Evolutionary conservation across 1,140 invertebrate genomes (phyloP).

Genomic region (Ptiloglossa arizonensis): DNA sequence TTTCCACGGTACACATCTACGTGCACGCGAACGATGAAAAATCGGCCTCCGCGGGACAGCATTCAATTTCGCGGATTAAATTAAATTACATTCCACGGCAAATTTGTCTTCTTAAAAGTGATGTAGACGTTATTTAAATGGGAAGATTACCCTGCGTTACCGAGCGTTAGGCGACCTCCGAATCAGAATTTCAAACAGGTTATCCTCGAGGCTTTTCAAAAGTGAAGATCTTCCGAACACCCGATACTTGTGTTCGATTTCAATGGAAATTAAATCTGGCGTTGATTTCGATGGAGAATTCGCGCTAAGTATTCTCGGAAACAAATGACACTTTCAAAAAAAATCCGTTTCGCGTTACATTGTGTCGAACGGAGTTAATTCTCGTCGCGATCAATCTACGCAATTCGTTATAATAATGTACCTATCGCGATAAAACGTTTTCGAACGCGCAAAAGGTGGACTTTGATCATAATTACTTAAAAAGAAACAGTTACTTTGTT

Average conservation of each 20-base stretch:
- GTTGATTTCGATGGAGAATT: conserved; percentile 13
- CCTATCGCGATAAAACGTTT: no score
- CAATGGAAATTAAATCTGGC: conserved; percentile 34
- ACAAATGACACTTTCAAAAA: not conserved
- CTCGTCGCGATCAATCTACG: not conserved
- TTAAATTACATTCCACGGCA: conserved; percentile 1
- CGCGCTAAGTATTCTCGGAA: not conserved
- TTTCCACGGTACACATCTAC: not conserved
- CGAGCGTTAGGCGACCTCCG: conserved; percentile 11
- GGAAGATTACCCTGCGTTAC: conserved; percentile 22
- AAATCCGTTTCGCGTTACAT: not conserved
- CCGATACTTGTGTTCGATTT: conserved; percentile 25
- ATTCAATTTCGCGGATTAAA: conserved; percentile 9
- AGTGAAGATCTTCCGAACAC: conserved; percentile 5
- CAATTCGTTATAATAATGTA: not conserved
- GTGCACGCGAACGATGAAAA: not conserved
- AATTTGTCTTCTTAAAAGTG: conserved; percentile 10
- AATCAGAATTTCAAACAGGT: conserved; percentile 56
- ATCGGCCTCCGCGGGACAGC: not conserved
- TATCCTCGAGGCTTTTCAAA: conserved; percentile 12
- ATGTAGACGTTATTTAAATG: conserved; percentile 31
- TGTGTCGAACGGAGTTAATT: no score
- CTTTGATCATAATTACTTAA: no score
- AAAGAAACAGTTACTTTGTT: no score
- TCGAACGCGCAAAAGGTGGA: no score